Percentiles rank a stretch among this genome's conserved stretches.
Conservation (phyloP, 2,113 vertebrate genomes). For the Antechinus flavipes region DNA sequence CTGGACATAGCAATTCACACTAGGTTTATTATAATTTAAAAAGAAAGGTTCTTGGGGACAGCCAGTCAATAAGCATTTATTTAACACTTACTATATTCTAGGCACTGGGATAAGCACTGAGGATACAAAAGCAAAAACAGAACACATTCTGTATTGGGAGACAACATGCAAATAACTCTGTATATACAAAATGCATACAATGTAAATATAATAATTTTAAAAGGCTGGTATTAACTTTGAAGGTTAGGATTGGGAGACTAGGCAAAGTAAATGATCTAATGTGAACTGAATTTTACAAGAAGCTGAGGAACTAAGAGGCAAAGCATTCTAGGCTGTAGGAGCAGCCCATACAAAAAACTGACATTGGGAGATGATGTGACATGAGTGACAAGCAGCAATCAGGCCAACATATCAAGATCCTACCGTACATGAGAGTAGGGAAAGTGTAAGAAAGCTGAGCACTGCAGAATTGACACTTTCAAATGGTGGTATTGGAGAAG, state of each 20-base stretch:
- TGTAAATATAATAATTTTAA: background rate
- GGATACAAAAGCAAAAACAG: background rate
- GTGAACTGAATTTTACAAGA: background rate
- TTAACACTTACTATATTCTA: background rate
- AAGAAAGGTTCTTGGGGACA: background rate
- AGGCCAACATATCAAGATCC: background rate
- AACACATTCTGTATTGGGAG: background rate
- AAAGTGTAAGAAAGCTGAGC: background rate
- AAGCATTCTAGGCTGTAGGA: background rate
- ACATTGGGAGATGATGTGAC: background rate
- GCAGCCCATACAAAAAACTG: background rate
- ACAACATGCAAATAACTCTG: background rate
- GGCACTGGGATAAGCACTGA: background rate
- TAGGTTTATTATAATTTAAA: background rate
- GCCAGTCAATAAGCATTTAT: background rate
- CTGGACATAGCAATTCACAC: background rate
- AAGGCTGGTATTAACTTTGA: background rate
- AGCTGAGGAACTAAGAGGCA: background rate
- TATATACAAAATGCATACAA: background rate
- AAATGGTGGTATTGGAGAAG: background rate
- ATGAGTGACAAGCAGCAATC: background rate
- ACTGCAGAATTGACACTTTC: too few species aligned
- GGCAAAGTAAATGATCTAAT: background rate
- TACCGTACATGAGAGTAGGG: background rate
- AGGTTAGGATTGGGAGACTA: background rate